A percentile compares a stretch with the other conserved stretches of the same genome.
Conservation (phyloP, 1,140 invertebrate genomes). For the Cydia pomonella region DNA sequence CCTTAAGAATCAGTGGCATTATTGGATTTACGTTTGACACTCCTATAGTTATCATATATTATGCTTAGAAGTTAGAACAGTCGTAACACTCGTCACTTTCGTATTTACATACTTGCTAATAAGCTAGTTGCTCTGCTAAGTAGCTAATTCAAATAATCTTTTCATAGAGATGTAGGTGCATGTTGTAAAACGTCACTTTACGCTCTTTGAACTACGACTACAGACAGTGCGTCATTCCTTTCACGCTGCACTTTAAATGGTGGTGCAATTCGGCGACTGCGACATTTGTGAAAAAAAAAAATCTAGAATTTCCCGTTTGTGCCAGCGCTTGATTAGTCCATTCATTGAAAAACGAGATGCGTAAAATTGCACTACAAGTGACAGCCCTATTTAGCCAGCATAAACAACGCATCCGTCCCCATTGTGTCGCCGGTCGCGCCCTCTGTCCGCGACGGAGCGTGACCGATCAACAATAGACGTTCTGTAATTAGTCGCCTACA, state of each 20-base stretch:
- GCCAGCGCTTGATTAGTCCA: not conserved
- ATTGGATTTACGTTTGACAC: no score
- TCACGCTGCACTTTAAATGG: no score
- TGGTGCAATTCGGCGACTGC: no score
- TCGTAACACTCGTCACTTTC: no score
- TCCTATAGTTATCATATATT: no score
- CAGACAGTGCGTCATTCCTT: not conserved
- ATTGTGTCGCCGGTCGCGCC: constrained; percentile 48
- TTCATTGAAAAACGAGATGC: constrained; percentile 1
- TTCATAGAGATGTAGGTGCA: not conserved
- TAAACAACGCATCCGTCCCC: constrained; percentile 36
- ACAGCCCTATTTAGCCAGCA: constrained; percentile 19
- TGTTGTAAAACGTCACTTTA: not conserved
- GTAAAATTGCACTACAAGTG: constrained; percentile 11
- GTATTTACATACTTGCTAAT: no score
- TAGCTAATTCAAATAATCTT: not conserved
- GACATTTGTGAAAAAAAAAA: not conserved
- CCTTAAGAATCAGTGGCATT: no score
- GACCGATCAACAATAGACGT: constrained; percentile 41
- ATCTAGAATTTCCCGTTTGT: not conserved
- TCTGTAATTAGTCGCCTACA: constrained; percentile 45
- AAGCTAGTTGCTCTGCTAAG: no score
- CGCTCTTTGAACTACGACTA: not conserved
- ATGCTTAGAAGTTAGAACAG: no score
- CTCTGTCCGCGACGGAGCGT: constrained; percentile 50